phyloP scores from a whole-genome alignment of 2,888 invertebrate genomes.

The Leptura quadrifasciata region DNA sequence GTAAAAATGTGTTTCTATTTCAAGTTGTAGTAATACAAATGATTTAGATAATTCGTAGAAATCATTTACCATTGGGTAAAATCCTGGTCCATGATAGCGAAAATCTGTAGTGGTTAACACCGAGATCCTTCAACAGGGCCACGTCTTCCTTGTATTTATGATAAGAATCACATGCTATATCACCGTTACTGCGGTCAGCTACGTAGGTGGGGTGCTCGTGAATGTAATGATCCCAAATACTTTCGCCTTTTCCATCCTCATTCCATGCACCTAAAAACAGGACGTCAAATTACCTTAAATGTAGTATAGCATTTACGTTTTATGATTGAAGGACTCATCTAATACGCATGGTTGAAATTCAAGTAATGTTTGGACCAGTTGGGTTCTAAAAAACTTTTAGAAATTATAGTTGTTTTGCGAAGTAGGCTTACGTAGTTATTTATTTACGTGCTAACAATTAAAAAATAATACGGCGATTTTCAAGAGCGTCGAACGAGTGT shows the following conservation, averaged over 20 bases:
- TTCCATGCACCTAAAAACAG: slow-evolving; percentile 67
- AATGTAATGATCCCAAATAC: slow-evolving; percentile 74
- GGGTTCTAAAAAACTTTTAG: too few species aligned
- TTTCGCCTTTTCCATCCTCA: slow-evolving; percentile 70
- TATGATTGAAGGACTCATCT: too few species aligned
- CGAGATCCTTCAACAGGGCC: slow-evolving; percentile 76
- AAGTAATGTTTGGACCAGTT: too few species aligned
- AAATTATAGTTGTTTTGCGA: too few species aligned
- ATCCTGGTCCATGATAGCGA: slow-evolving; percentile 64
- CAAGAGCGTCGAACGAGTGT: too few species aligned
- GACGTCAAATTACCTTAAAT: neutral
- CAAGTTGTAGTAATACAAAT: too few species aligned
- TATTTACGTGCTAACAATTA: too few species aligned
- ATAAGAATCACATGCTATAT: slow-evolving; percentile 82
- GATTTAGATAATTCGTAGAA: neutral
- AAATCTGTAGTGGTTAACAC: slow-evolving; percentile 76
- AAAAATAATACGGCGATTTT: too few species aligned
- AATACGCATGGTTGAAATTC: too few species aligned
- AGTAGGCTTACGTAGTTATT: too few species aligned
- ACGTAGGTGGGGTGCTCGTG: slow-evolving; percentile 74
- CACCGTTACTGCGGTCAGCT: slow-evolving; percentile 77
- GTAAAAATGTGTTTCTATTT: too few species aligned
- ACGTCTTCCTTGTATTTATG: slow-evolving; percentile 80
- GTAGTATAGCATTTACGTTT: too few species aligned
- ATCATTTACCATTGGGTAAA: slow-evolving; percentile 77